These are phyloP conservation scores for Heliornis fulica DNA, from an alignment of 2,113 vertebrate species.

Conservation along the genomic window DNA sequence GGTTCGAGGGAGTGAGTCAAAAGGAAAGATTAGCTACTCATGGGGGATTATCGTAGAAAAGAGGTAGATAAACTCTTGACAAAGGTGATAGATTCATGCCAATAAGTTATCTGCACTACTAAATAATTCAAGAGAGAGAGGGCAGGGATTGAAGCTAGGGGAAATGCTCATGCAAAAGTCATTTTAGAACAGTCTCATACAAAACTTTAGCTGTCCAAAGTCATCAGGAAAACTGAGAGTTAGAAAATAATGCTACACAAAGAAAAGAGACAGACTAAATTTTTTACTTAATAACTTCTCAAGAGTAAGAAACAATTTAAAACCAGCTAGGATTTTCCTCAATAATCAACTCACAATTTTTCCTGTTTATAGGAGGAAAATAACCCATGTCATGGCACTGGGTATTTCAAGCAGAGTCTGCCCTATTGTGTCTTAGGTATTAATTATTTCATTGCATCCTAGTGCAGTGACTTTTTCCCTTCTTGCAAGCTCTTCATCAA, in stretches of 20 bases:
- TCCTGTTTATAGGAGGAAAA: not conserved
- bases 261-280: not conserved
- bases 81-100: constrained; percentile 43
- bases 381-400: not conserved
- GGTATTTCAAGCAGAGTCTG: not conserved
- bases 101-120: constrained; percentile 36
- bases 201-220: not conserved
- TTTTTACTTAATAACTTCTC: not conserved
- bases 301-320: not conserved
- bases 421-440: not conserved
- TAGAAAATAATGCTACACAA: not conserved
- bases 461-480: constrained; percentile 19
- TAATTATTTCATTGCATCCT: constrained; percentile 61
- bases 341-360: not conserved
- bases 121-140: constrained; percentile 42
- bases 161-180: not conserved
- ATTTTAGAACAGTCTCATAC: not conserved
- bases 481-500: constrained; percentile 9
- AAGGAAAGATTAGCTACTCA: constrained; percentile 35
- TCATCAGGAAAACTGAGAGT: not conserved
- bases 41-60: constrained; percentile 18
- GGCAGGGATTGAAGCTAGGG: not conserved
- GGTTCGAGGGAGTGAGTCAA: constrained; percentile 7
- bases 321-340: not conserved
- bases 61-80: constrained; percentile 32